Evolutionary conservation across 2,888 invertebrate genomes (phyloP), one percentile per base, ranked within the genome.

Genomic region (Hipparchia sbordonii): DNA sequence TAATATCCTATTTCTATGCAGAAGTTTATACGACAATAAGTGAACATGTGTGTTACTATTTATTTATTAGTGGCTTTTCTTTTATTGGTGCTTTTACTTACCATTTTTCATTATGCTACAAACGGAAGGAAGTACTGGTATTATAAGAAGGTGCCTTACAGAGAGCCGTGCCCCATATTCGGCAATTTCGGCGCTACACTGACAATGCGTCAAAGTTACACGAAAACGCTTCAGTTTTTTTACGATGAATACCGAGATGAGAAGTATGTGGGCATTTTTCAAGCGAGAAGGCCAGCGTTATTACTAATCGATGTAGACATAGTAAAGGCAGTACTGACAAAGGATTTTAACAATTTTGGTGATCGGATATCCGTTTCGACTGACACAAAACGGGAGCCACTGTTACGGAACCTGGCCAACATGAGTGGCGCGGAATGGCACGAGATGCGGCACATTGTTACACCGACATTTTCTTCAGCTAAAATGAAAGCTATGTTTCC

Each of bases 401-500:
- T 93, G 67, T 85, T 93, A 13, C 86, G 92, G 7, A 94, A 94
- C 78, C 81, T 94, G 77, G 89, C 91, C 1, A 92, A 93, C 74
- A 92, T 93, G 92, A 89, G 91, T 59, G 93, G 93, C n/a, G 76
- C 86, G 4, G 93, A 93, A 76, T 94, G 94, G 94, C 92, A 87
- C 78, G 85, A 88, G 46, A 92, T 94, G 91, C 82, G 93, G 68
- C 89, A 91, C 51, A 91, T 92, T 72, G 88, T 94, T 12, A 89
- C 91, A 6, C 93, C 93, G 10, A 89, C 92, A n/a, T 94, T 94
- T 78, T 92, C 94, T 5, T 89, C 93, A 10, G 93, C 90, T 46
- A 94, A 94, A 79, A 93, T 93, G 91, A 94, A 92, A 77, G 93
- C 89, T 5, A 94, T 94, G 94, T 94, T 94, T 77, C 92, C 92